Base-by-base conservation (phyloP, 2,888 invertebrate species). In the Scelioninae gen. 1 region DNA sequence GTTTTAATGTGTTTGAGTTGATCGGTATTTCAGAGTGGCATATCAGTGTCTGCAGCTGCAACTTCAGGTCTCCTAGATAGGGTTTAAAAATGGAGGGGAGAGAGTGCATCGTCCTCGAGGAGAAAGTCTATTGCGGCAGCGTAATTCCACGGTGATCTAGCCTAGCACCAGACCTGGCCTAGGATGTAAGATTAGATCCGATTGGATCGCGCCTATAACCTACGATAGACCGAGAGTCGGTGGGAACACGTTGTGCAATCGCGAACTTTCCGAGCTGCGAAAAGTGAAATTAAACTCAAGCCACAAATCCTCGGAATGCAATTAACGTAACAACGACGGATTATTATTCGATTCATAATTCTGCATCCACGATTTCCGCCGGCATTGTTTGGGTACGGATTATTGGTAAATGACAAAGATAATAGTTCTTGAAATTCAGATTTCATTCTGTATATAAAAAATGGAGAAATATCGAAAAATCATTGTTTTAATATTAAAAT, bases 81-180 rank as follows among this genome's bases (percentile, higher is more conserved):
- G 69, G 83, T 31, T 75, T 80, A 81, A 84, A 84, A 81, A 85
- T 81, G 83, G 84, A 75, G 85, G 85, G 85, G 86, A 84, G 86
- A 86, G 91, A 88, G 91, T 91, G 91, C 92, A 92, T 92, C 91
- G 92, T 92, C 91, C 92, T 90, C 92, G 83, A 87, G 89, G 91
- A 91, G 91, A 92, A 92, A 91, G 92, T 91, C 88, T 84, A 87
- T 88, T 88, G 88, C 89, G 86, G 87, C 86, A 85, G 85, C 86
- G 86, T 86, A 87, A 89, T 89, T 87, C 85, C 65, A 81, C 45
- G 81, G 84, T 80, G 87, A 87, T 88, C 85, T 86, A 87, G 85
- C 88, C 85, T 75, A 84, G 85, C 87, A 80, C 79, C 83, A 83
- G 82, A 85, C 84, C 85, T 82, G 83, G 83, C 77, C 77, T 82